These are phyloP conservation scores for Bolinopsis microptera DNA, from an alignment of 37 sponge, comb jelly and placozoan genomes.

Conservation along the genomic window DNA sequence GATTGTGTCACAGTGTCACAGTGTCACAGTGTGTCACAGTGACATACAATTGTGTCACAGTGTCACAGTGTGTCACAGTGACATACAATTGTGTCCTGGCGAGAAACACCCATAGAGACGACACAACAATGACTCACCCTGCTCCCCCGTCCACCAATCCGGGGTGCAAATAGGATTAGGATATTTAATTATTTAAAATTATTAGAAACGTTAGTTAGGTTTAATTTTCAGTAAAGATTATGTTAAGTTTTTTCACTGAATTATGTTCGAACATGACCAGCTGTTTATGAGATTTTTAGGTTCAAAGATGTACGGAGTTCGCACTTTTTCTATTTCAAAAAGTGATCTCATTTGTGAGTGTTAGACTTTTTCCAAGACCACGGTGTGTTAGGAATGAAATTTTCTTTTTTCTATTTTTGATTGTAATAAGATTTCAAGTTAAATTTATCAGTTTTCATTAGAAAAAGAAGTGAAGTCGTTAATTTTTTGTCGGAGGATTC, in stretches of 20 bases:
- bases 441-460: neutral
- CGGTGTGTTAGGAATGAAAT: neutral
- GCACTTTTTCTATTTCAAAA: too few relatives aligned
- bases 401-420: neutral
- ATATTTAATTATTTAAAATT: neutral
- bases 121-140: neutral
- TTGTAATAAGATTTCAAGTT: neutral
- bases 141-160: neutral
- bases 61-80: too few relatives aligned
- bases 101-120: too few relatives aligned
- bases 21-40: too few relatives aligned
- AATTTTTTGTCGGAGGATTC: too few relatives aligned
- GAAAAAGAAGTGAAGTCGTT: too few relatives aligned
- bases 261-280: neutral
- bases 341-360: too few relatives aligned
- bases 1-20: too few relatives aligned
- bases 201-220: neutral
- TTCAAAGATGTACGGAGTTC: too few relatives aligned
- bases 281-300: neutral
- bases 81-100: too few relatives aligned
- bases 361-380: neutral
- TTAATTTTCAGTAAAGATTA: neutral
- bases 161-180: neutral
- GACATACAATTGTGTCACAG: too few relatives aligned
- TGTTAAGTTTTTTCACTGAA: too few relatives aligned